Evolutionary conservation across 2,797 vertebrate genomes (phyloP), one percentile per base, ranked within the genome.

Genomic region (Corythornis leucogaster): DNA sequence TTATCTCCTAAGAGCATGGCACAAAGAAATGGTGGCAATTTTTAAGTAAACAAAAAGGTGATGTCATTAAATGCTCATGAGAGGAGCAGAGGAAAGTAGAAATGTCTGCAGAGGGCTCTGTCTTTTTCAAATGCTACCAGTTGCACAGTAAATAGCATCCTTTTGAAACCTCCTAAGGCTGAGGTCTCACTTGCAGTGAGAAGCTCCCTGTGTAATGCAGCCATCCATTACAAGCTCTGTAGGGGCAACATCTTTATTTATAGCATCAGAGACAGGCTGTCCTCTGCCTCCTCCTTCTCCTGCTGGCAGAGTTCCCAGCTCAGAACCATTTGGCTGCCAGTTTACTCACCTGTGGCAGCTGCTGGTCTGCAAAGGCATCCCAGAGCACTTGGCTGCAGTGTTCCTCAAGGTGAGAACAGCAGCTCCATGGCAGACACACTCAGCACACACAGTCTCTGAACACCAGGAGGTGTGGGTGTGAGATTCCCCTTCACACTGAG

Each of bases 231-330:
- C 0, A 0, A 93, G 42, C 33, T 17, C 42, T 64, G n/a, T 64
- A 84, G 68, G 31, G 91, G 19, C 30, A 82, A 42, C 67, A 21
- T 43, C 50, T 84, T 88, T 81, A 85, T 68, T 68, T 84, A 58
- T 43, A 90, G 64, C 26, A 57, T 61, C 53, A 77, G 50, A 86
- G 42, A 58, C 57, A 84, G 58, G 30, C 19, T 54, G 12, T 55
- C 64, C 48, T 70, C 40, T 88, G 50, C 74, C 30, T 28, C 26
- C 50, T 94, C n/a, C n/a, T 81, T 15, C 68, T 71, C 24, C 46
- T 66, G 15, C 80, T 94, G 94, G 83, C 92, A 77, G 57, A n/a
- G 12, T 64, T 96, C 80, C 85, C 78, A 91, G 78, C 20, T 8
- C 51, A 54, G 46, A 77, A 26, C 38, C 15, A 3, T 68, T 81